A percentile compares a stretch with the other conserved stretches of the same genome.
Conservation (phyloP, 2,113 vertebrate species). For the Pica pica region DNA sequence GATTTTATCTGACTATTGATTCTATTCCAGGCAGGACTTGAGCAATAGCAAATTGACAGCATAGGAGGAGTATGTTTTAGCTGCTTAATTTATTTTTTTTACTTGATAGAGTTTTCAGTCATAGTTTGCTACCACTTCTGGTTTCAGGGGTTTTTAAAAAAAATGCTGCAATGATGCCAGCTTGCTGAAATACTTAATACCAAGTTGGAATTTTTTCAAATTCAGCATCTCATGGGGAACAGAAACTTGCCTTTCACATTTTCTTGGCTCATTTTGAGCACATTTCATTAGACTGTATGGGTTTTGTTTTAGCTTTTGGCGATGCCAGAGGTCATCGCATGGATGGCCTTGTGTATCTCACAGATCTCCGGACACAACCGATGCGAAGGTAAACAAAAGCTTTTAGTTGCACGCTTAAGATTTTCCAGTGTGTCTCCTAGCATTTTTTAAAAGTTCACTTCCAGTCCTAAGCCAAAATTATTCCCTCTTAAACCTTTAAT, state of each 20-base stretch:
- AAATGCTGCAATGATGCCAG: neutral
- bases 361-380: slow-evolving; percentile 68
- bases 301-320: slow-evolving; percentile 54
- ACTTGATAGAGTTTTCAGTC: neutral
- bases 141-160: neutral
- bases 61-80: neutral
- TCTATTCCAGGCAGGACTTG: neutral
- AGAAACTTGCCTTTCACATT: neutral
- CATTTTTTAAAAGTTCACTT: neutral
- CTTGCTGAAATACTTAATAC: neutral
- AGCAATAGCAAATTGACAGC: neutral
- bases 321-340: slow-evolving; percentile 70
- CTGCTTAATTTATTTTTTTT: neutral
- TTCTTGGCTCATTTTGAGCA: neutral
- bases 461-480: neutral
- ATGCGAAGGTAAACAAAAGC: slow-evolving; percentile 66
- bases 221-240: neutral
- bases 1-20: neutral
- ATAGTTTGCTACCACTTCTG: neutral
- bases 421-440: neutral
- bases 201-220: neutral
- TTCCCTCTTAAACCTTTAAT: neutral
- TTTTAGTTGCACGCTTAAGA: neutral
- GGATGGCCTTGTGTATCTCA: slow-evolving; percentile 66
- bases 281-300: neutral